phyloP scores from a whole-genome alignment of 2,113 vertebrate species.

The Bungarus multicinctus region DNA sequence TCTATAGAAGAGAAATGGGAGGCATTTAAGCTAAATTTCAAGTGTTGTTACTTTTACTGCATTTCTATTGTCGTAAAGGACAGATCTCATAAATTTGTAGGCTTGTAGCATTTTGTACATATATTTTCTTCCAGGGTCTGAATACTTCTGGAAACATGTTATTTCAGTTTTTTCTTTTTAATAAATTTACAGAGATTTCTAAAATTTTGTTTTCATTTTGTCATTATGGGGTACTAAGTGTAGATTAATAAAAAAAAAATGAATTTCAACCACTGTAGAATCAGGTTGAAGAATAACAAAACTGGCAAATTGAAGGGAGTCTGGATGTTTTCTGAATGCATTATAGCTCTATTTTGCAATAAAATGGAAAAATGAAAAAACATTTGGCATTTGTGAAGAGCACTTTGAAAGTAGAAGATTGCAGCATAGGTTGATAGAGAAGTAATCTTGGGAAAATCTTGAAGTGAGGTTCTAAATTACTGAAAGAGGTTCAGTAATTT shows the following conservation, averaged over 20 bases:
- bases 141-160: neutral
- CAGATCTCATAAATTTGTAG: conserved; percentile 67
- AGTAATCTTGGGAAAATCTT: neutral
- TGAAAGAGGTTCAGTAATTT: no score
- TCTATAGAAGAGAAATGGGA: neutral
- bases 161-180: neutral
- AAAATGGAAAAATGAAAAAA: neutral
- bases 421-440: neutral
- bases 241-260: neutral
- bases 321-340: no score
- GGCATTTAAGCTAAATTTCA: neutral
- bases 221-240: neutral
- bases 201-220: neutral
- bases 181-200: neutral
- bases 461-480: neutral
- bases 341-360: neutral
- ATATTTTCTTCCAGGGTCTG: conserved; percentile 54
- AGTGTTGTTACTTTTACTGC: conserved; percentile 57
- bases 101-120: conserved; percentile 82
- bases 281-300: neutral
- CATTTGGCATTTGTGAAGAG: neutral
- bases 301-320: no score
- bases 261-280: neutral
- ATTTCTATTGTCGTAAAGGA: conserved; percentile 66
- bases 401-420: neutral